Evolutionary conservation across 1,140 invertebrate genomes (phyloP).

Genomic region (Hyles vespertilio): DNA sequence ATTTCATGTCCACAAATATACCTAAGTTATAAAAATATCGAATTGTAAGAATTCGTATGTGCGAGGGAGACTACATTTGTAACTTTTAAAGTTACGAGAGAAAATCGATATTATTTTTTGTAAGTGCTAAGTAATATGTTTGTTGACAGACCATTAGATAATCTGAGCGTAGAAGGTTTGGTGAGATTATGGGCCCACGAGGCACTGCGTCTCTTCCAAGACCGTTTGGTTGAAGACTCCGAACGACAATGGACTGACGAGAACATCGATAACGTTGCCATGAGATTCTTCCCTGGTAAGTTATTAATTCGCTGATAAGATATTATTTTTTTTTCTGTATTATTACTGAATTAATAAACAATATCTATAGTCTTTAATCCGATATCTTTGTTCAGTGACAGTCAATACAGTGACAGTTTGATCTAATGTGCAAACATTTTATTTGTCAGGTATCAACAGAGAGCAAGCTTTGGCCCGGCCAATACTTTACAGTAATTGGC

Average conservation of each 20-base stretch:
- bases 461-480: slow-evolving; percentile 92
- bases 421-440: not conserved
- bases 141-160: slow-evolving; percentile 87
- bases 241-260: slow-evolving; percentile 99
- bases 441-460: slow-evolving; percentile 81
- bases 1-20: too few relatives aligned
- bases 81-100: too few relatives aligned
- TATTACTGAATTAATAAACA: too few relatives aligned
- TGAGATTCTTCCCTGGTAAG: slow-evolving; percentile 94
- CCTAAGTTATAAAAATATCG: too few relatives aligned
- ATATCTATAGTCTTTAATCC: too few relatives aligned
- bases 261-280: slow-evolving; percentile 95
- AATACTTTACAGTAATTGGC: slow-evolving; percentile 99
- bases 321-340: too few relatives aligned
- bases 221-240: slow-evolving; percentile 94
- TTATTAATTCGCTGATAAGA: not conserved
- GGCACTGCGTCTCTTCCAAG: slow-evolving; percentile 97
- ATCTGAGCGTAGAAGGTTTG: slow-evolving; percentile 92
- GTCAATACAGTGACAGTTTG: too few relatives aligned
- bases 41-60: too few relatives aligned
- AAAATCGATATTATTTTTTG: too few relatives aligned
- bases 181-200: slow-evolving; percentile 99
- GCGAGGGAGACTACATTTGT: too few relatives aligned
- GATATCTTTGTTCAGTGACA: too few relatives aligned
- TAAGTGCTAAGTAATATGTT: not conserved